Base-by-base conservation (phyloP, 1,140 invertebrate genomes). In the Eriosoma lanigerum region DNA sequence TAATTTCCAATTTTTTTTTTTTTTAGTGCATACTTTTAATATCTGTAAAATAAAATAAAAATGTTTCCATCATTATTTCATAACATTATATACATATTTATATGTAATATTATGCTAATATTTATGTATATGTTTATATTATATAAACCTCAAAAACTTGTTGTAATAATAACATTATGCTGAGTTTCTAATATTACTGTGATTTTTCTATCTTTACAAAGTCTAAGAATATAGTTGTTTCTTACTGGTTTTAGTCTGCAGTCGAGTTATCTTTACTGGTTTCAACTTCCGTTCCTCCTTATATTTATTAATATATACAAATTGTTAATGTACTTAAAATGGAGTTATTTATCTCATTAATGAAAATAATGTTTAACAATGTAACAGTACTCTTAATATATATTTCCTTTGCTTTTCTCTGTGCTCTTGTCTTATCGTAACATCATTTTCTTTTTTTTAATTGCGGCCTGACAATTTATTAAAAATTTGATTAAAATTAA, bases 301-400 rank as follows among this genome's bases (percentile, higher is more conserved):
- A 76, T 58, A n/a, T 73, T 15, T 58, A 50, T 66, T 21, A 21
- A 21, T 66, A 19, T 52, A 52, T 50, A 5, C 24, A 72, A 72
- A 52, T 50, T 72, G 17, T 78, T 58, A 76, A 46, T 78, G 75
- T 78, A 78, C 75, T 78, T 78, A 78, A 29, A 46, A 78, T 76
- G n/a, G 21, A 46, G 46, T 60, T 38, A 56, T 76, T 24, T 76
- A 21, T 24, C 19, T 73, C 32, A 32, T 70, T 9, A 72, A 52
- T 54, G 24, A 52, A 32, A 29, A 52, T 21, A 38, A 8, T 13
- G 9, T 56, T 19, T 15, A n/a, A n/a, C 62, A 46, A 46, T 68
- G n/a, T n/a, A n/a, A n/a, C n/a, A n/a, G n/a, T n/a, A 38, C 32
- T 46, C 1, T 24, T 48, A 13, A 15, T 26, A 4, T 68, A 21